Base-by-base conservation (phyloP, 2,888 invertebrate species). In the Apamea sordens region DNA sequence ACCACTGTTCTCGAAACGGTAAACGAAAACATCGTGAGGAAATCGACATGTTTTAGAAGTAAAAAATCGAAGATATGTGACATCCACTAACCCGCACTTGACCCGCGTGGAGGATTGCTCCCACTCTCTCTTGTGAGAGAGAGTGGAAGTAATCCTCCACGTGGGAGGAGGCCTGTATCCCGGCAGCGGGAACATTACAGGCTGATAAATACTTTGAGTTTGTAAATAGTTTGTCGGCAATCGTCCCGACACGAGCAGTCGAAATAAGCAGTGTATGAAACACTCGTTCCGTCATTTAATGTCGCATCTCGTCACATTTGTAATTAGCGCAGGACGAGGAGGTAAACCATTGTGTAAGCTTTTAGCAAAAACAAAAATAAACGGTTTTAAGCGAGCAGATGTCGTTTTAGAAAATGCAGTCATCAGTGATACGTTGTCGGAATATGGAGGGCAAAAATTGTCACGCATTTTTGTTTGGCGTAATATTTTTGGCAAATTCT, bases 361-460 rank as follows among this genome's bases (percentile, higher is more conserved):
- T 79, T 63, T 28, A 61, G 44, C 47, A 53, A 73, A 44, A 80
- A 61, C n/a, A 63, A 28, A 53, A 15, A n/a, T n/a, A n/a, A n/a
- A 32, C 10, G 32, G 11, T 63, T 61, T 78, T 36, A 53, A 56
- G 44, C 21, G 18, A 63, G 63, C 47, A 32, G 13, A 50, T 61
- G 24, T 24, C 41, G 50, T 72, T 63, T 24, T 68, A 36, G 24
- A n/a, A 80, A 72, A 63, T 28, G 32, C 70, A 59, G 47, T 41
- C 50, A 21, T 61, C 53, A 53, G n/a, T n/a, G 11, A 36, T 15
- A n/a, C 72, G 28, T 61, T 50, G 6, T 67, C 59, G 15, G 13
- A 65, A 71, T 41, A 36, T 18, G 28, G 50, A 50, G 8, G 50
- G 50, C 13, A 3, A 76, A 44, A 32, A 18, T 18, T 24, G 4